A percentile compares a stretch with the other conserved stretches of the same genome.
Conservation (phyloP, 1,140 invertebrate genomes). For the Zaprionus tsacasi region DNA sequence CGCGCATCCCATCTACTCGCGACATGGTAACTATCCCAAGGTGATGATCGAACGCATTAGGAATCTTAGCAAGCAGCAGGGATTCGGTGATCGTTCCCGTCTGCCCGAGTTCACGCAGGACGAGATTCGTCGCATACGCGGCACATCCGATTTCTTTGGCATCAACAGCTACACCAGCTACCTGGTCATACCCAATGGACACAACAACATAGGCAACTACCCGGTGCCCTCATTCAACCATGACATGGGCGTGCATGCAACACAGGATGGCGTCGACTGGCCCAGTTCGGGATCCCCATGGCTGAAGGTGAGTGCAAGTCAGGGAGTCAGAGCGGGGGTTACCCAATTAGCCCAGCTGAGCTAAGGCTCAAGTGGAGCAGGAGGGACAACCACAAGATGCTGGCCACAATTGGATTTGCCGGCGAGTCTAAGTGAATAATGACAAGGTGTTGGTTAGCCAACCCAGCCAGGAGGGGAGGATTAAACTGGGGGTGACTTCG, state of each 20-base stretch:
- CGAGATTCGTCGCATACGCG: slow-evolving; percentile 86
- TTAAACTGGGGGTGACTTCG: slow-evolving; percentile 48
- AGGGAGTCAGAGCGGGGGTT: not conserved
- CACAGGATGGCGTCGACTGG: slow-evolving; percentile 84
- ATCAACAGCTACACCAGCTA: slow-evolving; percentile 87
- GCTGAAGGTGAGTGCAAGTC: slow-evolving; percentile 84
- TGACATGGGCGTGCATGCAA: slow-evolving; percentile 84
- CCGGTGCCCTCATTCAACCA: slow-evolving; percentile 85
- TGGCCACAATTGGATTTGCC: slow-evolving; percentile 35
- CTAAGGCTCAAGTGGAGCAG: slow-evolving; percentile 24
- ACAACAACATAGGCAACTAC: slow-evolving; percentile 83
- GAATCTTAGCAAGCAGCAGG: slow-evolving; percentile 86
- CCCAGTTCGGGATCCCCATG: slow-evolving; percentile 84
- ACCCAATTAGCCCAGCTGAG: slow-evolving; percentile 41
- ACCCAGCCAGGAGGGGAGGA: slow-evolving; percentile 21
- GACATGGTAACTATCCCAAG: slow-evolving; percentile 87
- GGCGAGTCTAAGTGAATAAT: slow-evolving; percentile 40
- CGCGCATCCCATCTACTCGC: slow-evolving; percentile 87
- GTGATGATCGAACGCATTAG: slow-evolving; percentile 86
- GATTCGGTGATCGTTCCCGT: slow-evolving; percentile 85
- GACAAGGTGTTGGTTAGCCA: slow-evolving; percentile 10
- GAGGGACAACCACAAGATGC: slow-evolving; percentile 11
- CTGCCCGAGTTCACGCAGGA: slow-evolving; percentile 87
- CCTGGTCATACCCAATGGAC: slow-evolving; percentile 82
- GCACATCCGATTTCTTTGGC: slow-evolving; percentile 87